These are phyloP conservation scores for Tetranychus truncatus DNA, from an alignment of 2,888 invertebrate species.

Conservation along the genomic window DNA sequence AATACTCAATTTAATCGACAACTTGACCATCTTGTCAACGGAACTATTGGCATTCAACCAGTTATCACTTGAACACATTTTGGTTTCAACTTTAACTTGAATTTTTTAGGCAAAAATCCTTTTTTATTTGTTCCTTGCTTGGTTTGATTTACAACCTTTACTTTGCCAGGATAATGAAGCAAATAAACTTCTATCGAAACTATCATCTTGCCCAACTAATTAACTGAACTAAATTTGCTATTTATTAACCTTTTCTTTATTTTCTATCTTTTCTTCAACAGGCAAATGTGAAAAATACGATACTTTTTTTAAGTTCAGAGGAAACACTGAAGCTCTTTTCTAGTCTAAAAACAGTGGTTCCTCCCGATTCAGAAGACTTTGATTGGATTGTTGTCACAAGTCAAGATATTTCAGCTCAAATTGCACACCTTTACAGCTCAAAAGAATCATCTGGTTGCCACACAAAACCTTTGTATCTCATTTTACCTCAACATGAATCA, in stretches of 20 bases:
- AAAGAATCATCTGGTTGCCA: background rate
- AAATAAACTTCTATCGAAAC: background rate
- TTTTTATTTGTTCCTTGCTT: too few relatives aligned
- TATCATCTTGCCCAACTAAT: background rate
- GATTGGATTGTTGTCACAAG: conserved; percentile 11
- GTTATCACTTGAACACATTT: too few relatives aligned
- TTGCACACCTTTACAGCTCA: background rate
- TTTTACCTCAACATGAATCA: conserved; percentile 16
- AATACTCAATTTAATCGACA: too few relatives aligned
- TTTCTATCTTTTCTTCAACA: background rate
- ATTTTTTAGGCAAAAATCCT: too few relatives aligned
- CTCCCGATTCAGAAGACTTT: background rate
- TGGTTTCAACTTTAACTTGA: too few relatives aligned
- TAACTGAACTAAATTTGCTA: too few relatives aligned
- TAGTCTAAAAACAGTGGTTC: conserved; percentile 9
- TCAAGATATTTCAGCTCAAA: conserved; percentile 1
- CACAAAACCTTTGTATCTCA: conserved; percentile 11
- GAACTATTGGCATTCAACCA: too few relatives aligned
- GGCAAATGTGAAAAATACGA: conserved; percentile 14
- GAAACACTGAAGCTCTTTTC: conserved; percentile 17
- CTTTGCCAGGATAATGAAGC: too few relatives aligned
- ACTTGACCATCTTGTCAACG: too few relatives aligned
- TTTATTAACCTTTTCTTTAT: background rate
- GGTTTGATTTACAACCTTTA: too few relatives aligned
- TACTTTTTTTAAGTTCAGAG: conserved; percentile 16